Evolutionary conservation across 1,140 invertebrate species (phyloP).

Genomic region (Drosophila kohkoa): DNA sequence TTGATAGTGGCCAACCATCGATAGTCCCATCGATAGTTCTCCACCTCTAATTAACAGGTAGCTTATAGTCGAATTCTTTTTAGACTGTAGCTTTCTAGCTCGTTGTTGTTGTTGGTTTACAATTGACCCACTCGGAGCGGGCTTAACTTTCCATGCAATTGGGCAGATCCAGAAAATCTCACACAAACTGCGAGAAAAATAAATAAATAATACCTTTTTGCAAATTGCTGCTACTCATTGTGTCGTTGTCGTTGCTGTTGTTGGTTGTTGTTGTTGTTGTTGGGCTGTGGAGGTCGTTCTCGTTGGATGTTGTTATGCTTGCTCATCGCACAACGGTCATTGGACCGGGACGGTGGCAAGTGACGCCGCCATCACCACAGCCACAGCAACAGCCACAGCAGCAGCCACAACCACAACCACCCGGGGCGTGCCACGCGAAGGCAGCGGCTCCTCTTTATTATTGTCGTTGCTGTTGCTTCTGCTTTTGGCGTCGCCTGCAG

Average conservation of each 20-base stretch:
- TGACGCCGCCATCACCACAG: constrained; percentile 29
- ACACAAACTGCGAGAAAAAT: constrained; percentile 23
- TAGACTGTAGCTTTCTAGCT: background rate
- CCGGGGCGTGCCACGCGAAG: constrained; percentile 69
- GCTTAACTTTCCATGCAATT: constrained; percentile 70
- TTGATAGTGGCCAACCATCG: too few species aligned
- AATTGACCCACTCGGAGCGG: constrained; percentile 65
- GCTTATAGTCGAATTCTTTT: background rate
- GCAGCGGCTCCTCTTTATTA: constrained; percentile 41
- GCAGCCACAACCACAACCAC: constrained; percentile 39
- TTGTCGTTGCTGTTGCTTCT: constrained; percentile 37
- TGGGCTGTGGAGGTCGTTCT: constrained; percentile 77
- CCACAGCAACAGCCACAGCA: background rate
- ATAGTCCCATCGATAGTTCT: too few species aligned
- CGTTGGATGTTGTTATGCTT: constrained; percentile 70
- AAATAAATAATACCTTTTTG: constrained; percentile 59
- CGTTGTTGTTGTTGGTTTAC: constrained; percentile 7
- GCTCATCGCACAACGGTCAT: constrained; percentile 76
- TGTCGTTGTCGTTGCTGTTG: constrained; percentile 1
- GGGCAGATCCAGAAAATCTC: constrained; percentile 54
- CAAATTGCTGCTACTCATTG: constrained; percentile 55
- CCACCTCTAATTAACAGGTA: background rate
- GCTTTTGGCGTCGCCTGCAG: constrained; percentile 44
- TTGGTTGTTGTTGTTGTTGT: constrained; percentile 49
- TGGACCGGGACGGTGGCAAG: constrained; percentile 63